A percentile compares a stretch with the other conserved stretches of the same genome.
These are phyloP conservation scores for Aeoliscus strigatus DNA, from an alignment of 2,797 vertebrate genomes.

Conservation along the genomic window DNA sequence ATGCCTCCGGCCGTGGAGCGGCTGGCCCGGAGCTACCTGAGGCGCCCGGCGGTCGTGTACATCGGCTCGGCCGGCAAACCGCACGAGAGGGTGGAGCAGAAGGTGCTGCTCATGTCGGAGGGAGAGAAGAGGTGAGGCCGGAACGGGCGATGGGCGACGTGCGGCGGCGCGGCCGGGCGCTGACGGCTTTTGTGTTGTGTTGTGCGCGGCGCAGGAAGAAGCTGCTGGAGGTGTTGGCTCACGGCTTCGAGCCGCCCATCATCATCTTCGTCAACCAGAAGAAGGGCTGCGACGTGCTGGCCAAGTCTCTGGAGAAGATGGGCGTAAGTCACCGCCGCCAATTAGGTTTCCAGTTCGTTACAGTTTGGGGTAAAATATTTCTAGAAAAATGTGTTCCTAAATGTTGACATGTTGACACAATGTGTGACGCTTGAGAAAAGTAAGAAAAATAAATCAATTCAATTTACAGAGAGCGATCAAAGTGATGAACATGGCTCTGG, in stretches of 20 bases:
- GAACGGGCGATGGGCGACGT: too few species aligned
- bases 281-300: conserved; percentile 96
- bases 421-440: too few species aligned
- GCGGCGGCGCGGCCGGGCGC: not conserved
- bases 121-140: conserved; percentile 94
- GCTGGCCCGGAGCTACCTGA: conserved; percentile 90
- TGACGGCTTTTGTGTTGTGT: conserved; percentile 15
- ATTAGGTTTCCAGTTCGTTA: too few species aligned
- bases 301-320: conserved; percentile 98
- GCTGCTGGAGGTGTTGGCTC: conserved; percentile 87
- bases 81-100: conserved; percentile 97
- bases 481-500: too few species aligned
- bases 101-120: conserved; percentile 96
- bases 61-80: conserved; percentile 97
- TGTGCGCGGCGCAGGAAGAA: conserved; percentile 82
- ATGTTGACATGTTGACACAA: too few species aligned
- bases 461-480: too few species aligned
- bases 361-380: too few species aligned
- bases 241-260: conserved; percentile 95
- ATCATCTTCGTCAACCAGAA: conserved; percentile 99
- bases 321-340: conserved; percentile 76
- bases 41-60: conserved; percentile 94
- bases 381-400: too few species aligned
- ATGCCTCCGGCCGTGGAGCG: conserved; percentile 96
- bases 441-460: too few species aligned